Evolutionary conservation across 2,113 vertebrate species (phyloP), one percentile per base, ranked within the genome.

Genomic region (Clarias gariepinus): DNA sequence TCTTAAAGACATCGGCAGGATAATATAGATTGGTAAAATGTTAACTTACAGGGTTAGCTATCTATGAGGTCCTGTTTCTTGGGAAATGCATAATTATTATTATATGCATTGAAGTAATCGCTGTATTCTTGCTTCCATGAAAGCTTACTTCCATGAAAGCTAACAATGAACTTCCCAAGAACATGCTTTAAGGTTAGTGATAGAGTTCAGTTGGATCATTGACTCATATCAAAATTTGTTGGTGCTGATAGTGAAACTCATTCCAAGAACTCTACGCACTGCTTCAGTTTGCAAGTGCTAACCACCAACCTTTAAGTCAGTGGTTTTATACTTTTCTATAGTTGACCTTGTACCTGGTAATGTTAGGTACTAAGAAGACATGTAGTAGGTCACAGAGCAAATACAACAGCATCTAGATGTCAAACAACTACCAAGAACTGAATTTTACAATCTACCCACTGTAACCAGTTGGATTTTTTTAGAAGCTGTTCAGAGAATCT

Each of bases 201-300:
- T 15, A 73, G 28, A 11, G 78, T 86, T 73, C 25, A 61, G 33
- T n/a, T 68, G 66, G 78, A 61, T 63, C 25, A 60, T 53, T 81
- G 78, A 81, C 78, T 81, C 66, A 81, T 61, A 73, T 73, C 36
- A 61, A n/a, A 16, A 19, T 19, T 80, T 81, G 55, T 71, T 23
- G 2, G 11, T 47, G 33, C 77, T 74, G 85, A 61, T 60, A 61
- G 78, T 53, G 55, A 81, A 86, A 82, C 64, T 81, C 30, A 30
- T 86, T 86, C 85, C 66, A 86, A 60, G 85, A 86, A 86, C 36
- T 81, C 36, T 23, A 53, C 61, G 36, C 85, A 47, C 30, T 52
- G 57, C 30, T 73, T 69, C 79, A 86, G 66, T 86, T 86, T 73
- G 64, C 66, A 81, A 52, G 78, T 63, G 36, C 57, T 81, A 86